Evolutionary conservation across 2,113 vertebrate species (phyloP), one percentile per base, ranked within the genome.

Genomic region (Sciurus niger): DNA sequence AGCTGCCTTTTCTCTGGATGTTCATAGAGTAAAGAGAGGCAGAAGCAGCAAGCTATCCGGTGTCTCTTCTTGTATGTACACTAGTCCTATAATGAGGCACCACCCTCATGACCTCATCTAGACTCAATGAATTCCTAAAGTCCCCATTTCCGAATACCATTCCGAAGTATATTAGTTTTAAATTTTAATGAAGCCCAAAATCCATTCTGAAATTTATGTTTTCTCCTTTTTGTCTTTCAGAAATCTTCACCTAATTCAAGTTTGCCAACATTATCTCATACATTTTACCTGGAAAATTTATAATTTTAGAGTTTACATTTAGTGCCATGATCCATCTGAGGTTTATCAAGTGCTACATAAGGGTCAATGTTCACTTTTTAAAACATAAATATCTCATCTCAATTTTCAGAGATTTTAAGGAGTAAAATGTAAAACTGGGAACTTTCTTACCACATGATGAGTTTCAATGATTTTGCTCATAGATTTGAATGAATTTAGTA

Each of bases 401-500:
- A 48, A 70, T 53, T 85, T 96, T n/a, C 34, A 53, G 67, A 70
- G 74, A 53, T 24, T 67, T 78, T 83, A 70, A 90, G 22, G 34
- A 84, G 17, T 55, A 73, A 94, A 70, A 77, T 89, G 11, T 65
- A 67, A 43, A 58, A 55, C 43, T 72, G 65, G 37, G 25, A 22
- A 43, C 1, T 48, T 18, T 79, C 63, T 74, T 78, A 48, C 4
- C 32, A 76, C 4, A 51, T 43, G 37, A 6, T 88, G 13, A 80
- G 4, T 77, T 89, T 48, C 4, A 82, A 82, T 77, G 20, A 77
- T 95, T 93, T 89, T 65, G 8, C 22, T 77, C 58, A 84, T 34
- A 95, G 32, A 65, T 17, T 74, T 76, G 5, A 84, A 80, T 65
- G 63, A 96, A 43, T 86, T 70, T 70, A 87, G 55, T 90, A 37